Base-by-base conservation (phyloP, 2,113 vertebrate species). In the Chinchilla lanigera region DNA sequence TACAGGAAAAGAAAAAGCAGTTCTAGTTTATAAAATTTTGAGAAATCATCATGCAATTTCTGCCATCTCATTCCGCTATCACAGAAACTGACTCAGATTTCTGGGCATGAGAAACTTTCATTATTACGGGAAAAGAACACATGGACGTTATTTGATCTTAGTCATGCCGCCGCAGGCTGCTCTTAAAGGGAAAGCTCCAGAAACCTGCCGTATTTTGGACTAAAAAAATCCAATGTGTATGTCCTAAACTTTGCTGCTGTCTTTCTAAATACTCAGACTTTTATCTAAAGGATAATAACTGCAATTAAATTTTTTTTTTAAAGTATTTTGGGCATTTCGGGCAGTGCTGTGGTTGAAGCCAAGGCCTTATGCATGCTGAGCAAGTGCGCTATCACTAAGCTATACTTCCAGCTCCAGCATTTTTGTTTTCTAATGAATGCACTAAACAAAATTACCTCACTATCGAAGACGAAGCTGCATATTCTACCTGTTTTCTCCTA, bases 381-480 rank as follows among this genome's bases (percentile, higher is more conserved):
- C 77, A 80, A 80, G 4, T 52, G 30, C 8, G 33, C 47, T 80
- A 20, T 80, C 50, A 22, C 17, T 80, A 19, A 54, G 77, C 50
- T 35, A 35, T 19, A 26, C n/a, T 30, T 61, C 38, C 26, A 60
- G 50, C 11, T 12, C 50, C 33, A 38, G 10, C 14, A 30, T 47
- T 41, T 26, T 11, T 33, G n/a, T 50, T 87, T 69, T 94, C 97
- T 97, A 73, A 94, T 61, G 54, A 98, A 88, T 77, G 77, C 50
- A 92, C 16, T 67, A 86, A 26, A 98, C 58, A 90, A 95, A 97
- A 97, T 90, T 73, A 95, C 10, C 2, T 12, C 89, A 89, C 97
- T 97, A 98, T 97, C 56, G 95, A 78, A 87, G 92, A 97, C 97
- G 83, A 97, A 81, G 60, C 93, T 98, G 81, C 47, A 78, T 71